Base-by-base conservation (phyloP, 2,888 invertebrate species). In the Trichogramma dendrolimi region DNA sequence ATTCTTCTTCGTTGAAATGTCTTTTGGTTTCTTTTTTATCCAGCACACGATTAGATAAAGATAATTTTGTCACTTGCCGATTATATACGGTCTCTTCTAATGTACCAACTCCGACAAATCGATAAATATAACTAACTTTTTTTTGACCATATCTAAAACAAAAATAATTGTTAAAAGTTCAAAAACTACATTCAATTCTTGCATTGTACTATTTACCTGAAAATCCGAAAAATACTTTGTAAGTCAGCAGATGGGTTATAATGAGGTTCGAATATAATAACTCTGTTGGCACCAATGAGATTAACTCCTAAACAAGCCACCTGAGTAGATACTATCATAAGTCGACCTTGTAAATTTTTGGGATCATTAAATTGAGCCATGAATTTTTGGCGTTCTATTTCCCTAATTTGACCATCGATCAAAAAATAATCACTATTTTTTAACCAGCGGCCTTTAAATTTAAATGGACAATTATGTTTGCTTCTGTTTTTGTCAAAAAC, bases 31-130 rank as follows among this genome's bases (percentile, higher is more conserved):
- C 96, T 71, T 96, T 94, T 77, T 97, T 96, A 80, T 97, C 96
- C 48, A 97, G 91, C 10, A 97, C 96, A 41, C 96, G 88, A 77
- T 92, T 91, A 0, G 96, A 91, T 57, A 96, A 88, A 3, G 95
- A 94, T 76, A 94, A 90, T 80, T 96, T 96, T 3, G 91, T 93
- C 58, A 97, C 94, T 81, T 97, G 96, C 0, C 96, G 85, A 79
- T 96, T 94, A 80, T 96, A 97, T 57, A 97, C 92, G 78, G 95
- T 94, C 80, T 96, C 95, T 73, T 97, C 97, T 95, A 97, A 96
- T 43, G 96, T 93, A 14, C 96, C 96, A 88, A 91, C 77, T 14
- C 94, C 92, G 46, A 97, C 84, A 74, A 98, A 90, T 70, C 98
- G 84, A 81, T 98, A 98, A 50, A 98, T 86, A 75, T 95, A 97